These are phyloP conservation scores for Natrix natrix DNA, from an alignment of 2,797 vertebrate species.

Conservation along the genomic window DNA sequence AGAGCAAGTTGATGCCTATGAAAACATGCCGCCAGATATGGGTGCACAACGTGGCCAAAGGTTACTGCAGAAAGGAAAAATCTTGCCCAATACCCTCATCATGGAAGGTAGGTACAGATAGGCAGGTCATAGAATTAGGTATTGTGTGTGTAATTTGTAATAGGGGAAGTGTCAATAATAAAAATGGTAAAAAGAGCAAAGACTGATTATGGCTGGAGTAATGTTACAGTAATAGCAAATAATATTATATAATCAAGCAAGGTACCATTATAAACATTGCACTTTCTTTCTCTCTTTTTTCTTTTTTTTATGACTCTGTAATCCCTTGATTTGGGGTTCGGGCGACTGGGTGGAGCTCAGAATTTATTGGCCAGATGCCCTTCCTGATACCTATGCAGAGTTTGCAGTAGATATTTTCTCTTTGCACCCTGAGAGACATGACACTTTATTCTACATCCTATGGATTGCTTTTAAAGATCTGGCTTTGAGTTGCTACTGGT, in stretches of 20 bases:
- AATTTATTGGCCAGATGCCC: background rate
- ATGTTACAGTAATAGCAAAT: background rate
- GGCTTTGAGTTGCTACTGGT: background rate
- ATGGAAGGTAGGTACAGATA: background rate
- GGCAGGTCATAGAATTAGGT: too few species aligned
- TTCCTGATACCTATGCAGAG: background rate
- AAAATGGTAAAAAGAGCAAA: background rate
- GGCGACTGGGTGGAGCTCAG: background rate
- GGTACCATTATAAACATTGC: background rate
- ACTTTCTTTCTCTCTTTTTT: background rate
- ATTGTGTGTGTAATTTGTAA: background rate
- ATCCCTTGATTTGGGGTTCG: background rate
- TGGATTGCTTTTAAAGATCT: background rate
- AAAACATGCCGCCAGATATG: background rate
- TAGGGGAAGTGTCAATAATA: background rate
- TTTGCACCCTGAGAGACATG: background rate
- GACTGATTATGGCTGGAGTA: background rate
- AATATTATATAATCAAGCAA: background rate
- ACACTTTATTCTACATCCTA: background rate
- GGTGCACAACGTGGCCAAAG: background rate
- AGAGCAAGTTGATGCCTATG: slow-evolving; percentile 16
- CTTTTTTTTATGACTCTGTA: background rate
- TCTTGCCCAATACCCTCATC: background rate
- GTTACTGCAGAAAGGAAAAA: slow-evolving; percentile 21
- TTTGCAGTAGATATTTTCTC: background rate